Percentiles rank a stretch among this genome's conserved stretches.
Conservation (phyloP, 2,113 vertebrate genomes). For the Phrynosoma blainvillii region DNA sequence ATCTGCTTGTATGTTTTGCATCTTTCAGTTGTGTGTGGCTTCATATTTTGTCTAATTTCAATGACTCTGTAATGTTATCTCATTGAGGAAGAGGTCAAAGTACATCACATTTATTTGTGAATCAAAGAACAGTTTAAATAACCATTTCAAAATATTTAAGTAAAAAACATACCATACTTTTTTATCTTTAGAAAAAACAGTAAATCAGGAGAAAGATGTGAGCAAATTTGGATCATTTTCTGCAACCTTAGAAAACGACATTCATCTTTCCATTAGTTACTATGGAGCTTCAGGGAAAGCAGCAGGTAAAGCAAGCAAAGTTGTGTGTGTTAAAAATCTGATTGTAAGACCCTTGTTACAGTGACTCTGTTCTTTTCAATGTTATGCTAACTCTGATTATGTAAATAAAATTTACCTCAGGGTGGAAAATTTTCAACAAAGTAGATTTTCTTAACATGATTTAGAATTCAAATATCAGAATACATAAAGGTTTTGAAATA, state of each 20-base stretch:
- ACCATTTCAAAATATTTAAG: conserved; percentile 15
- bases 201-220: conserved; percentile 55
- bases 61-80: background rate
- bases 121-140: background rate
- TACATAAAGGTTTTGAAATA: conserved; percentile 29
- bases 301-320: conserved; percentile 77
- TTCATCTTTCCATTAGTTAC: conserved; percentile 88
- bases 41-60: background rate
- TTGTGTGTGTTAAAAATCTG: background rate
- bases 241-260: conserved; percentile 85
- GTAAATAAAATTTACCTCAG: conserved; percentile 45
- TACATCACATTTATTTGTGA: background rate
- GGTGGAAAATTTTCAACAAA: conserved; percentile 34
- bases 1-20: too few relatives aligned
- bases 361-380: conserved; percentile 36
- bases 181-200: conserved; percentile 31
- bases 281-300: conserved; percentile 80
- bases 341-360: background rate
- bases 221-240: conserved; percentile 87
- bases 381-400: conserved; percentile 38
- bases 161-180: background rate
- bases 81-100: background rate
- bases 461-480: conserved; percentile 48
- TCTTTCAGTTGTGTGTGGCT: background rate
- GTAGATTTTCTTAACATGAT: conserved; percentile 49